Evolutionary conservation across 2,888 invertebrate species (phyloP).

Genomic region (Plebejus melissa): DNA sequence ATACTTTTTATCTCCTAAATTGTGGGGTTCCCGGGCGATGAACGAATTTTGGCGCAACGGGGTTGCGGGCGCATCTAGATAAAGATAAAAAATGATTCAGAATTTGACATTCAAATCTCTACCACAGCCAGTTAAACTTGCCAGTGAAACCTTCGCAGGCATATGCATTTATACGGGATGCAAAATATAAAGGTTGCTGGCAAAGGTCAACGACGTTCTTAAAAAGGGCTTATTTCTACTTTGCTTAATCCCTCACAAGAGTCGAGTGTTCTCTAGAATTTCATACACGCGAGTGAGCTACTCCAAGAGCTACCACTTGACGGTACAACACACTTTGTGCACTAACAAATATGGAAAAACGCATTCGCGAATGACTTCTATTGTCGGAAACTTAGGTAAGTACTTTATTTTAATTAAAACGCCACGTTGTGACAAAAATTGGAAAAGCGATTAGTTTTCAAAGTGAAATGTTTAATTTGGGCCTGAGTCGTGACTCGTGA

Average conservation of each 20-base stretch:
- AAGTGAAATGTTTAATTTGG: neutral
- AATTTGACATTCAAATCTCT: neutral
- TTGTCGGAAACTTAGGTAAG: neutral
- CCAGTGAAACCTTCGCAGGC: neutral
- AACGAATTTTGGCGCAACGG: no score
- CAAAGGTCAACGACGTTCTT: constrained; percentile 24
- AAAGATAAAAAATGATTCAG: constrained; percentile 2
- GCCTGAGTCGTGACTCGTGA: no score
- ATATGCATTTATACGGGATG: constrained; percentile 23
- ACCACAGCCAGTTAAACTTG: constrained; percentile 5
- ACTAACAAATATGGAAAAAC: constrained; percentile 5
- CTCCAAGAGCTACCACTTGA: constrained; percentile 15
- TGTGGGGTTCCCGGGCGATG: no score
- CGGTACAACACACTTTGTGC: constrained; percentile 8
- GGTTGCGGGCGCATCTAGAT: no score
- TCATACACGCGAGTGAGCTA: neutral
- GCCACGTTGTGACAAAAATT: neutral
- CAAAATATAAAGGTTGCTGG: constrained; percentile 7
- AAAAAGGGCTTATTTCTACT: constrained; percentile 20
- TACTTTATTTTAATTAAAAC: neutral
- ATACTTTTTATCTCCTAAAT: no score
- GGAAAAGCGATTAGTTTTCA: neutral
- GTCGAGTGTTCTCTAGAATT: constrained; percentile 4
- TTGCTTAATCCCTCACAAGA: constrained; percentile 14
- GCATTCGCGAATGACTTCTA: neutral